These are phyloP conservation scores for Nasonia oneida DNA, from an alignment of 2,888 invertebrate genomes.

Conservation along the genomic window DNA sequence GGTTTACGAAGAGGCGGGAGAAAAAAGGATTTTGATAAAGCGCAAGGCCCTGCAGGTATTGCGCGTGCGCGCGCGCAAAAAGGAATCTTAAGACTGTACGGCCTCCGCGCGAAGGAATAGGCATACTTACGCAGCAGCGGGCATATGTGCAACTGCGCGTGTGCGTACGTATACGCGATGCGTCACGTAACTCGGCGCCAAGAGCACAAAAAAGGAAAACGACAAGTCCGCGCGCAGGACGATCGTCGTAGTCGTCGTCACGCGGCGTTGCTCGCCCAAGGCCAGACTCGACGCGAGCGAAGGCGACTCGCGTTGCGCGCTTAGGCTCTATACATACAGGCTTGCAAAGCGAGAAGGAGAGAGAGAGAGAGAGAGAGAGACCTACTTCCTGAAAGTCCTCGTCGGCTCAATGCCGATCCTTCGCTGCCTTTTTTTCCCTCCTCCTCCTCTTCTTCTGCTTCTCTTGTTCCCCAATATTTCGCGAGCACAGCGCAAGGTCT, in stretches of 20 bases:
- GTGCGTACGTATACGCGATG: conserved; percentile 38
- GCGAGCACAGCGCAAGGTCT: conserved; percentile 25
- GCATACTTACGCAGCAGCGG: conserved; percentile 16
- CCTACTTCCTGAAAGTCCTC: conserved; percentile 62
- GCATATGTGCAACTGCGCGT: conserved; percentile 50
- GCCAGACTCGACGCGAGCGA: conserved; percentile 42
- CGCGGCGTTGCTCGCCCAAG: conserved; percentile 47
- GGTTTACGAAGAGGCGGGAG: background rate
- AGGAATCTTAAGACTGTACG: background rate
- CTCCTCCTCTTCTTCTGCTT: conserved; percentile 18
- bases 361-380: conserved; percentile 37
- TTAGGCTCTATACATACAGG: conserved; percentile 38
- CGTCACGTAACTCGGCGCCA: conserved; percentile 55
- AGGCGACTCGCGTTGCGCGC: conserved; percentile 50
- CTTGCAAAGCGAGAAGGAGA: background rate
- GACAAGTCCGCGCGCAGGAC: conserved; percentile 53
- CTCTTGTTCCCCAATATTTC: conserved; percentile 35
- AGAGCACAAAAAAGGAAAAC: conserved; percentile 54
- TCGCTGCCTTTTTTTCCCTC: conserved; percentile 30
- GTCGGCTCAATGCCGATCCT: conserved; percentile 45
- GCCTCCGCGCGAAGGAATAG: background rate
- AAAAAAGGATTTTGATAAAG: background rate
- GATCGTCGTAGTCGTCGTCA: conserved; percentile 46
- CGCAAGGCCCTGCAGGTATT: background rate
- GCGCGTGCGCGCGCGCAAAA: background rate